Evolutionary conservation across 2,113 vertebrate species (phyloP).

Genomic region (Xiphophorus hellerii): DNA sequence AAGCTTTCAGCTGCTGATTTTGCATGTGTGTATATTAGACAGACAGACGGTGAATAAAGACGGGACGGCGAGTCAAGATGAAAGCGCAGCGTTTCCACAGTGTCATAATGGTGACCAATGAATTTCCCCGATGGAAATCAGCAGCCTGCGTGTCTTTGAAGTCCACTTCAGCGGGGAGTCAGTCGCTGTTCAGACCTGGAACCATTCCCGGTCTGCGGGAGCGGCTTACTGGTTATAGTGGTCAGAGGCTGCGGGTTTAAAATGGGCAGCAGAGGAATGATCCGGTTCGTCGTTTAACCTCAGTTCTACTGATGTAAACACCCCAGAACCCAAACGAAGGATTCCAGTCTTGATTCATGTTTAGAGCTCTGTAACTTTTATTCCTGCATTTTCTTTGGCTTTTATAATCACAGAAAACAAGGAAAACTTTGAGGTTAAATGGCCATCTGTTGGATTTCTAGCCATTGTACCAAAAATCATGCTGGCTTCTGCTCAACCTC

Average conservation of each 20-base stretch:
- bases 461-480: not conserved
- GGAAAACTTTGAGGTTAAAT: not conserved
- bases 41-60: conserved; percentile 53
- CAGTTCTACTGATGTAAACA: not conserved
- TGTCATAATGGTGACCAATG: conserved; percentile 65
- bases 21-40: conserved; percentile 49
- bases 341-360: no score
- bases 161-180: conserved; percentile 24
- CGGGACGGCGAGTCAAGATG: conserved; percentile 68
- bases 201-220: not conserved
- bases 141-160: conserved; percentile 45
- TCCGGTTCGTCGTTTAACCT: not conserved
- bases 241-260: not conserved
- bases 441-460: not conserved
- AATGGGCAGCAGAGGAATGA: not conserved
- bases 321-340: not conserved
- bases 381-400: not conserved
- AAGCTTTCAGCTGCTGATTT: conserved; percentile 50
- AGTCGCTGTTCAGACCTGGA: not conserved
- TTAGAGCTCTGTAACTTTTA: not conserved
- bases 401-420: not conserved
- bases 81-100: conserved; percentile 61
- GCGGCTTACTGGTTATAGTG: not conserved
- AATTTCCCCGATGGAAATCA: conserved; percentile 47
- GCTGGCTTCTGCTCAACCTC: not conserved